These are phyloP conservation scores for Platypus cylindrus DNA, from an alignment of 2,888 invertebrate genomes.

Conservation along the genomic window DNA sequence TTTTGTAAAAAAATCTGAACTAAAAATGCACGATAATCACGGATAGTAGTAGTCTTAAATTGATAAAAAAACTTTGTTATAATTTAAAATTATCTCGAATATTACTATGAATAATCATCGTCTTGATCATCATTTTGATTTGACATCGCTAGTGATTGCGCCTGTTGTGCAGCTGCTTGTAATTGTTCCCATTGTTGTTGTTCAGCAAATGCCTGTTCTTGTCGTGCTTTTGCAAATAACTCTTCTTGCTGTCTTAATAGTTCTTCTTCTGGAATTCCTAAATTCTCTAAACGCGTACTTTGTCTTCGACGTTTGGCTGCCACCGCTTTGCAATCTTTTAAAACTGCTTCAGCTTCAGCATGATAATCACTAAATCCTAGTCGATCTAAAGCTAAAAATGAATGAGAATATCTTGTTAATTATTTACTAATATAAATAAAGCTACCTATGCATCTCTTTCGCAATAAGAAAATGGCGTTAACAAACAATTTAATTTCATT, in stretches of 20 bases:
- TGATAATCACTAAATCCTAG: slow-evolving; percentile 89
- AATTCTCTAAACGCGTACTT: slow-evolving; percentile 90
- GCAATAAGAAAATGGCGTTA: background rate
- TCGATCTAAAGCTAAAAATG: slow-evolving; percentile 63
- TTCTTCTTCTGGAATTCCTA: slow-evolving; percentile 98
- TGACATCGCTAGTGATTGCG: slow-evolving; percentile 41
- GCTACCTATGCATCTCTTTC: background rate
- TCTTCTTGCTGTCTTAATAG: slow-evolving; percentile 92
- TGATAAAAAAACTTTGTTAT: too few species aligned
- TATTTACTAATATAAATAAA: background rate
- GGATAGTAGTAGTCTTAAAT: too few species aligned
- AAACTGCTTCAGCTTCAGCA: slow-evolving; percentile 87
- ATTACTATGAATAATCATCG: slow-evolving; percentile 24
- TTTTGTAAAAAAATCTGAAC: too few species aligned
- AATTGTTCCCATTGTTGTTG: slow-evolving; percentile 87
- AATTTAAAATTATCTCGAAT: too few species aligned
- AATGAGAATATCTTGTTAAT: background rate
- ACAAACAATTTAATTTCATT: background rate
- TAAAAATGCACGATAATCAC: too few species aligned
- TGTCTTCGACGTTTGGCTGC: slow-evolving; percentile 92
- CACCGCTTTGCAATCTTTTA: slow-evolving; percentile 91
- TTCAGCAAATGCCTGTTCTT: slow-evolving; percentile 83
- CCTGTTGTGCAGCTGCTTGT: slow-evolving; percentile 52
- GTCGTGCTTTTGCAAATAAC: slow-evolving; percentile 89
- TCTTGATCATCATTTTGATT: slow-evolving; percentile 36